These are phyloP conservation scores for Rostratula benghalensis DNA, from an alignment of 2,113 vertebrate genomes.

Conservation along the genomic window DNA sequence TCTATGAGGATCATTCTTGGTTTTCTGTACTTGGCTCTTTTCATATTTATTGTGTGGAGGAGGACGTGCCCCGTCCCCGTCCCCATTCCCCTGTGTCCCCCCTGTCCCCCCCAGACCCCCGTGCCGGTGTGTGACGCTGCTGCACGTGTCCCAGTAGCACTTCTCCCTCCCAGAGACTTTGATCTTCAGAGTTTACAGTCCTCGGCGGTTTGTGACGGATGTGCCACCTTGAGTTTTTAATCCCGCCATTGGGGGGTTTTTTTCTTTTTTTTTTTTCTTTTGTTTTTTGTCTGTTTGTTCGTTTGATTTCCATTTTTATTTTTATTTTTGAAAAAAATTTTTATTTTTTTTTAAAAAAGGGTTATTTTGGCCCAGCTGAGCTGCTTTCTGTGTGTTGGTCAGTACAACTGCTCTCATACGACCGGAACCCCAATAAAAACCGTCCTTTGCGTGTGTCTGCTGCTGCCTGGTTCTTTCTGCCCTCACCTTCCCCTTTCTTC, in stretches of 20 bases:
- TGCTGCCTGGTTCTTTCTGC: not conserved
- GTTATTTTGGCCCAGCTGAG: slow-evolving; percentile 74
- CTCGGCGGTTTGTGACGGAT: slow-evolving; percentile 33
- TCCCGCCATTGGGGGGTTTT: too few relatives aligned
- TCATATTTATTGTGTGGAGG: slow-evolving; percentile 78
- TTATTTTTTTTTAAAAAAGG: not conserved
- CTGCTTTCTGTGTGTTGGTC: slow-evolving; percentile 78
- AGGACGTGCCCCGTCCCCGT: not conserved
- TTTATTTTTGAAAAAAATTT: too few relatives aligned
- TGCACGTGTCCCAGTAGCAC: not conserved
- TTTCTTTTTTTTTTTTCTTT: too few relatives aligned
- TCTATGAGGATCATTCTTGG: slow-evolving; percentile 74
- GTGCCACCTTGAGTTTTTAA: slow-evolving; percentile 61
- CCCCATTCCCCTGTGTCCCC: not conserved
- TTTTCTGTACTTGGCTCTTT: slow-evolving; percentile 77
- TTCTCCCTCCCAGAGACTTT: not conserved
- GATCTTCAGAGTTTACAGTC: slow-evolving; percentile 47
- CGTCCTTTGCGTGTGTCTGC: slow-evolving; percentile 74
- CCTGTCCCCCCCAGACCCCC: too few relatives aligned
- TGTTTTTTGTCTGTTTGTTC: too few relatives aligned
- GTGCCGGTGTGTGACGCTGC: not conserved
- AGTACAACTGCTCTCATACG: slow-evolving; percentile 79
- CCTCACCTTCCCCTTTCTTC: not conserved
- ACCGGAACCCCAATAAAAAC: slow-evolving; percentile 86
- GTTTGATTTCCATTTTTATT: too few relatives aligned